These are phyloP conservation scores for Bubalus kerabau DNA, from an alignment of 2,113 vertebrate genomes.

Conservation along the genomic window DNA sequence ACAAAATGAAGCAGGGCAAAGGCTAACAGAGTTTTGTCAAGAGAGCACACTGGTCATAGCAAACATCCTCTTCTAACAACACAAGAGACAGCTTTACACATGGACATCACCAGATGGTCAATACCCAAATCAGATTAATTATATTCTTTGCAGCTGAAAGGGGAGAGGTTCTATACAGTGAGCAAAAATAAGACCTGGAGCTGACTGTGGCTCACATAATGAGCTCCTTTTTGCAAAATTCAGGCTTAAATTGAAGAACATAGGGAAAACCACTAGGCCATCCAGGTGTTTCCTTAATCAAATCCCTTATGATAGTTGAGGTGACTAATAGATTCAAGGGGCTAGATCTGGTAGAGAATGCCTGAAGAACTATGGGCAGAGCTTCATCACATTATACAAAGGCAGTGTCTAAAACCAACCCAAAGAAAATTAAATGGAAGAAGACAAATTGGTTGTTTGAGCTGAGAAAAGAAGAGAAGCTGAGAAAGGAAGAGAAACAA, in stretches of 20 bases:
- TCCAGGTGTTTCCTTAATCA: neutral
- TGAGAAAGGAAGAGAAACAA: neutral
- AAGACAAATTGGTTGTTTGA: neutral
- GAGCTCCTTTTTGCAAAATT: neutral
- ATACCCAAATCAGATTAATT: neutral
- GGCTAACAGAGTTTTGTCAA: neutral
- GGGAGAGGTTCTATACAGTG: neutral
- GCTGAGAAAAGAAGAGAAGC: neutral
- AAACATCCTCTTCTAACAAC: neutral
- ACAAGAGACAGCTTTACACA: neutral
- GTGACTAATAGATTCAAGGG: neutral
- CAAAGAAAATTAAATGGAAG: neutral
- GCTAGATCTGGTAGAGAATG: neutral
- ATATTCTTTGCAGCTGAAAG: neutral
- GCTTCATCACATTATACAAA: neutral
- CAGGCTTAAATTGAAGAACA: neutral
- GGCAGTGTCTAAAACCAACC: neutral
- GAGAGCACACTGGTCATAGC: neutral
- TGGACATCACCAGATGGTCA: neutral
- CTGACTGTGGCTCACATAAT: neutral
- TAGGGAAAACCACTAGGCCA: neutral
- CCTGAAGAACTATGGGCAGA: neutral
- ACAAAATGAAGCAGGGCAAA: neutral
- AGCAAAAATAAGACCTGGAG: neutral
- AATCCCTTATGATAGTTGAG: neutral